Conservation (phyloP, 2,888 invertebrate genomes). For the Uropetala carovei region DNA sequence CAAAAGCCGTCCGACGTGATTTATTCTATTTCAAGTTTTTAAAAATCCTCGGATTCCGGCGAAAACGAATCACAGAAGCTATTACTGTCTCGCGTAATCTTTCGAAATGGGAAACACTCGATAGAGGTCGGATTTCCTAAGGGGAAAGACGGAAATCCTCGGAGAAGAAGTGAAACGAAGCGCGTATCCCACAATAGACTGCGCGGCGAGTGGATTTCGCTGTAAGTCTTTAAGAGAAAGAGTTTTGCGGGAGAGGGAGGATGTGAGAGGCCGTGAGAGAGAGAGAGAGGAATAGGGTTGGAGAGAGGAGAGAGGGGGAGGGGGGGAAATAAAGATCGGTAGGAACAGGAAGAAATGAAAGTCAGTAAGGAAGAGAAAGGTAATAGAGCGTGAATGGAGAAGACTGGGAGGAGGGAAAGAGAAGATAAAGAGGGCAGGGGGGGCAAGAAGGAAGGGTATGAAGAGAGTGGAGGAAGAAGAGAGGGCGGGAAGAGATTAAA, state of each 20-base stretch:
- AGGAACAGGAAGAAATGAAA: slow-evolving; percentile 10
- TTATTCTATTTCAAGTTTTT: background rate
- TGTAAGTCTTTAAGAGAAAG: slow-evolving; percentile 13
- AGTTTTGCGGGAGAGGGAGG: too few species aligned
- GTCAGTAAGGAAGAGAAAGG: background rate
- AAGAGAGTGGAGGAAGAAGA: background rate
- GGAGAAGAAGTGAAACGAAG: background rate
- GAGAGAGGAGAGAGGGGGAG: background rate
- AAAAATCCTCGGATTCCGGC: background rate
- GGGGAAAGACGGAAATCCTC: background rate
- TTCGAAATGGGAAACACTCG: background rate
- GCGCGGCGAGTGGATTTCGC: slow-evolving; percentile 3
- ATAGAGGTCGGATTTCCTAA: background rate
- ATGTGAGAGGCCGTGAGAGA: background rate
- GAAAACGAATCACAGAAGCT: background rate
- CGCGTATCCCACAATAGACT: slow-evolving; percentile 1
- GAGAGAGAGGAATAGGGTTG: background rate
- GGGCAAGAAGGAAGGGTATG: background rate
- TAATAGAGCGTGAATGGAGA: background rate
- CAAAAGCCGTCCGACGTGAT: background rate
- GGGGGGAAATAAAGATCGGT: too few species aligned
- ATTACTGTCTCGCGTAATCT: background rate
- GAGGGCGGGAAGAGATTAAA: background rate
- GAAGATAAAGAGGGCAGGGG: background rate
- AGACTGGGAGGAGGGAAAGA: background rate